phyloP scores from a whole-genome alignment of 2,797 vertebrate genomes.

The Typhlichthys subterraneus region DNA sequence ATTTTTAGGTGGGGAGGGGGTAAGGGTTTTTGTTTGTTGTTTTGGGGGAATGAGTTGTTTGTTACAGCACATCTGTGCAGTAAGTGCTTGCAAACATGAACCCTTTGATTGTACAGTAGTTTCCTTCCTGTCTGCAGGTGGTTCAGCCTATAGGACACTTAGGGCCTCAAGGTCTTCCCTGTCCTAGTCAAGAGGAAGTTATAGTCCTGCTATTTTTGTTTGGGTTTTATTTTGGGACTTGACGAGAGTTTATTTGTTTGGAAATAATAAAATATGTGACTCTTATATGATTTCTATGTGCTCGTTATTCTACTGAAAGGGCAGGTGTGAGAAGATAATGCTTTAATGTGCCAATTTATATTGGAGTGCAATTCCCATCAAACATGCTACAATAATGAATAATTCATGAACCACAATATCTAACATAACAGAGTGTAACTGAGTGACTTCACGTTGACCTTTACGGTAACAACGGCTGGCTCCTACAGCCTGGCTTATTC shows the following conservation, averaged over 20 bases:
- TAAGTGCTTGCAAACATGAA: conserved; percentile 82
- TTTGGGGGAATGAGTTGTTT: conserved; percentile 76
- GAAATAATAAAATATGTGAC: conserved; percentile 85
- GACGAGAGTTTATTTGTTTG: conserved; percentile 86
- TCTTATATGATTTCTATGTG: conserved; percentile 79
- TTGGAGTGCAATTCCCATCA: conserved; percentile 7
- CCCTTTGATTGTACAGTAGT: conserved; percentile 85
- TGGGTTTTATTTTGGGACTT: conserved; percentile 80
- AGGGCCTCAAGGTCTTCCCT: conserved; percentile 73
- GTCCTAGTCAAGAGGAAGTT: conserved; percentile 78
- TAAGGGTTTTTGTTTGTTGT: conserved; percentile 74
- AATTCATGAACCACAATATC: conserved; percentile 9
- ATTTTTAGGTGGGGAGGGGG: conserved; percentile 48
- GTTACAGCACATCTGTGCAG: conserved; percentile 80
- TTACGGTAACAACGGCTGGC: background rate
- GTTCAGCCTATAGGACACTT: conserved; percentile 75
- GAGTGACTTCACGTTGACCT: background rate
- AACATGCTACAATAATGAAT: conserved; percentile 11
- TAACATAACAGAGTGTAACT: conserved; percentile 14
- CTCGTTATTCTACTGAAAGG: conserved; percentile 63
- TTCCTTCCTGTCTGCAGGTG: conserved; percentile 78
- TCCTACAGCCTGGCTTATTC: conserved; percentile 46
- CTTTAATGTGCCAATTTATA: conserved; percentile 1
- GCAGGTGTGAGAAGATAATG: background rate
- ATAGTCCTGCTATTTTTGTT: conserved; percentile 74